These are phyloP conservation scores for Coilia nasus DNA, from an alignment of 2,797 vertebrate species.

Conservation along the genomic window DNA sequence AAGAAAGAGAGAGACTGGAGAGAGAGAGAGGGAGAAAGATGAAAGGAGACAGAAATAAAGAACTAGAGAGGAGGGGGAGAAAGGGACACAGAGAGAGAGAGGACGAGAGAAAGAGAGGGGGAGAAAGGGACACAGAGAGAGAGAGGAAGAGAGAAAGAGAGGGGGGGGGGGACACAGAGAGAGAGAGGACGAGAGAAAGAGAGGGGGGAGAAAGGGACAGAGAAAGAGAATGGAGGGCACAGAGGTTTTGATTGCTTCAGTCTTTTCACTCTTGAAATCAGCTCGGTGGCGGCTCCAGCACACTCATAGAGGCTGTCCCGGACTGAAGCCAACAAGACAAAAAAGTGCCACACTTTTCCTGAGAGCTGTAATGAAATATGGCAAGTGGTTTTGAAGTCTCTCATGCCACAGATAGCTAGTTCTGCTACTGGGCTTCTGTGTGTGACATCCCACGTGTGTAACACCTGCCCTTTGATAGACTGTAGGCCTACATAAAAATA, in stretches of 20 bases:
- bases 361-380: background rate
- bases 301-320: background rate
- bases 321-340: background rate
- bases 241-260: constrained; percentile 24
- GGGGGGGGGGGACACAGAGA: too few species aligned
- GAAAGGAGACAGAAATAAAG: background rate
- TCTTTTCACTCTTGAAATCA: background rate
- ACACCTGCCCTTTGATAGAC: too few species aligned
- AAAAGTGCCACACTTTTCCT: background rate
- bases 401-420: background rate
- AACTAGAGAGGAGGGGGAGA: too few species aligned
- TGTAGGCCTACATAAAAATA: too few species aligned
- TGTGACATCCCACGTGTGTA: too few species aligned
- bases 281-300: background rate
- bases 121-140: constrained; percentile 17
- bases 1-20: too few species aligned
- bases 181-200: background rate
- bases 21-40: background rate
- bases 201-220: background rate
- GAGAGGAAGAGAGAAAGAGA: background rate
- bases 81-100: background rate
- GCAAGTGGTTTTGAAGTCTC: background rate
- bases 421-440: too few species aligned
- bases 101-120: background rate
- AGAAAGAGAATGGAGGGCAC: too few species aligned